Evolutionary conservation across 2,888 invertebrate species (phyloP), one percentile per base, ranked within the genome.

Genomic region (Apantesis nais): DNA sequence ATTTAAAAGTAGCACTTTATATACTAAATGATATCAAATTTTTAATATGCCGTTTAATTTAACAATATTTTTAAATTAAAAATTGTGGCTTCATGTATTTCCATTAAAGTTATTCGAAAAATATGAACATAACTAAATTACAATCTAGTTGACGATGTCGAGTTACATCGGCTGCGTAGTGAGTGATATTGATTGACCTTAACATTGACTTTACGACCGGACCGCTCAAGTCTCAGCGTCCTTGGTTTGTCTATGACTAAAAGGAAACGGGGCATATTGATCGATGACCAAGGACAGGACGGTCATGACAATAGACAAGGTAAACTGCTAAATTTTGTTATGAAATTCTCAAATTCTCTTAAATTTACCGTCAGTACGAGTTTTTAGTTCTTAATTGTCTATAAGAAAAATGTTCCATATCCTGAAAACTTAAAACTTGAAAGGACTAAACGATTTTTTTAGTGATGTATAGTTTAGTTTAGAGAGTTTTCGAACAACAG

Each of bases 141-240:
- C 29, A 3, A 29, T 29, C 4, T 11, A 31, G 14, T 9, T 4
- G 37, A 25, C 2, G n/a, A 65, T 34, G 65, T 65, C n/a, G 31
- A 4, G 39, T 41, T 34, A 60, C 12, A 5, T 34, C 16, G 5
- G 48, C 19, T 16, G 31, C 62, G n/a, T 60, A 66, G 48, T 63
- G 62, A 66, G 48, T 63, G 62, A 68, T 63, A 63, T 68, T 68
- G 52, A 68, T 68, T 68, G 62, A 62, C 68, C 52, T 68, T 62
- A 52, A 29, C 60, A 55, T n/a, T 67, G 44, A 62, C 62, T 48
- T 37, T 25, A 11, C 25, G 39, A 25, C 52, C 29, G 22, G 39
- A 31, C 41, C 29, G 25, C 29, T n/a, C n/a, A 39, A 25, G 39
- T 62, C 48, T 34, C 1, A 11, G 14, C 12, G 55, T 63, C 62